Base-by-base conservation (phyloP, 1,140 invertebrate genomes). In the Temnothorax longispinosus region DNA sequence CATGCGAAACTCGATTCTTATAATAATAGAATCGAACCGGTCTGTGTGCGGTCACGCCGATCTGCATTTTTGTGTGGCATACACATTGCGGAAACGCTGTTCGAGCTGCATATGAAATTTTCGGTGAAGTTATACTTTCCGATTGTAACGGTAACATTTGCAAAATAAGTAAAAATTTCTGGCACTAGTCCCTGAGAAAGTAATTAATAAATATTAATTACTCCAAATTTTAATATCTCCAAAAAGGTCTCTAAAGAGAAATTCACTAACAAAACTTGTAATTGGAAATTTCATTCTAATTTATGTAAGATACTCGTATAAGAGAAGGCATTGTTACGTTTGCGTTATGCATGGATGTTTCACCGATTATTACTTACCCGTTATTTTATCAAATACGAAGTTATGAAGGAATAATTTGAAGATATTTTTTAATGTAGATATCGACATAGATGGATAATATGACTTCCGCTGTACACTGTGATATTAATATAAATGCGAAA, bases 21-120 rank as follows among this genome's bases (percentile, higher is more conserved):
- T 75, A 75, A 84, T 84, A 84, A 75, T 62, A 84, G 80, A 75
- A 84, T 84, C 54, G 41, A 58, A 60, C 18, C 44, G 41, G n/a
- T 50, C 54, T 60, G 41, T 84, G 65, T 60, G 41, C 41, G 18
- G 80, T 60, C 69, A 74, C 18, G 32, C 21, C 54, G 67, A 74
- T 74, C 27, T 74, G 69, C 71, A 84, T 74, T 84, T 84, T 75
- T 1, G 44, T 56, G 69, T 75, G 13, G 7, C 50, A 74, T 47
- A 18, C 32, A 11, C 50, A 52, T 72, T 21, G 67, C 52, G 27
- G 32, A 50, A 84, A 84, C 7, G 27, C 41, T 65, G 10, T 65
- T 44, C 41, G 0, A 7, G 4, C 27, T 27, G 27, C 27, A 15
- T 60, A 81, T 7, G 15, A 1, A 27, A 8, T 41, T 58, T 82